Evolutionary conservation across 2,888 invertebrate species (phyloP), one percentile per base, ranked within the genome.

Genomic region (Eristalis intricaria): DNA sequence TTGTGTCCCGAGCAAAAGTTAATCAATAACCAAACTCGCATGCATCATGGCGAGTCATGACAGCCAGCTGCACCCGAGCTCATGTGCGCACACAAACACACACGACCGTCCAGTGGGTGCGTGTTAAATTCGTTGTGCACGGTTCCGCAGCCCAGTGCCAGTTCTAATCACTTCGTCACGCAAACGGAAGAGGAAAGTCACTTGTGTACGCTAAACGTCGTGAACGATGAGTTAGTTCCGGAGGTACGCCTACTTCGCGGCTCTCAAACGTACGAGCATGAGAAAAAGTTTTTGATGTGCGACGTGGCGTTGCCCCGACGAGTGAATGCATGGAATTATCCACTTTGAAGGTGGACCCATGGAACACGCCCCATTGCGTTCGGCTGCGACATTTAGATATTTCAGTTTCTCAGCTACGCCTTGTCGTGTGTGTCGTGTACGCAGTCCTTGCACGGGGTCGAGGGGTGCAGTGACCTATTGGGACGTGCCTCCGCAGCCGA

Each of bases 201-300:
- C 84, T 76, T 76, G 79, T 87, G 84, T 87, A 60, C 73, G 84
- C 84, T 87, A 87, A 87, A 87, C 79, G 87, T 84, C 87, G 84
- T 87, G 84, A 79, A 73, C 68, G 79, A 87, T 80, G 87, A 80
- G 84, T 84, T 79, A 87, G 87, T 87, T 87, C 87, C 87, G 87
- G 87, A 29, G 76, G 23, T 80, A 84, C 87, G 87, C 87, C 87
- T 80, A 79, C 61, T 87, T 87, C 78, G 71, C 87, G 79, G 79
- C 68, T 84, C 63, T 40, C 60, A 29, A 11, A 60, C 10, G 13
- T 26, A 68, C 76, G 29, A 4, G 13, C 32, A 50, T 19, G 32
- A n/a, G 43, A 22, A 4, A 50, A 60, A 26, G 23, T 60, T 60
- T n/a, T 60, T 60, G 26, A 60, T 26, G 60, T 60, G 60, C 23